phyloP scores from a whole-genome alignment of 1,140 invertebrate species.

The Orius laevigatus region DNA sequence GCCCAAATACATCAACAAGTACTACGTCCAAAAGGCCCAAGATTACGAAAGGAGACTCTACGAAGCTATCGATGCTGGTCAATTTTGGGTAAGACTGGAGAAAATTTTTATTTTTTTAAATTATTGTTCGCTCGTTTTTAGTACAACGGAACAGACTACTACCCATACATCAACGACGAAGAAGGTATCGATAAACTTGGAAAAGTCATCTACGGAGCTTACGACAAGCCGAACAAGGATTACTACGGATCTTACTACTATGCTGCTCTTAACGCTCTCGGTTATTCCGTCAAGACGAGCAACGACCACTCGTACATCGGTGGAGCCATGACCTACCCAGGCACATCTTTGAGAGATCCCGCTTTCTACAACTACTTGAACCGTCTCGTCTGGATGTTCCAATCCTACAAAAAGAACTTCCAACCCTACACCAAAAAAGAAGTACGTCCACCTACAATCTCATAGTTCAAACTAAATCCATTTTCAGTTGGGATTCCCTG shows the following conservation, averaged over 20 bases:
- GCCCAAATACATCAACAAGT: neutral
- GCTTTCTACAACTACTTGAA: conserved; percentile 34
- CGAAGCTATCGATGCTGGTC: conserved; percentile 6
- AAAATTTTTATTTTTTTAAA: neutral
- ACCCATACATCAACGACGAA: neutral
- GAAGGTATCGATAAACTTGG: conserved; percentile 9
- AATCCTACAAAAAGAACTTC: conserved; percentile 31
- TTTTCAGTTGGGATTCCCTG: conserved; percentile 35
- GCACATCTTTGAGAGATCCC: conserved; percentile 27
- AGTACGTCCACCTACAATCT: conserved; percentile 5
- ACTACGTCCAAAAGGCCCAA: conserved; percentile 7
- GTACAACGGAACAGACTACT: neutral
- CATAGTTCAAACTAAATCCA: neutral
- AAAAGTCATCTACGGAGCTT: conserved; percentile 1
- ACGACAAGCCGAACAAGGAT: conserved; percentile 2
- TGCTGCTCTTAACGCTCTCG: conserved; percentile 27
- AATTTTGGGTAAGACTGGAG: conserved; percentile 3
- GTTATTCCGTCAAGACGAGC: conserved; percentile 30
- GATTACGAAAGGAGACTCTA: conserved; percentile 10
- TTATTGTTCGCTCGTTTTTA: neutral
- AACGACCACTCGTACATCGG: conserved; percentile 22
- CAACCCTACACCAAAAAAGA: conserved; percentile 38
- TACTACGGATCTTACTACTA: conserved; percentile 36
- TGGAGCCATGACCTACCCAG: neutral
- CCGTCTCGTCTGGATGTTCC: conserved; percentile 32